Evolutionary conservation across 37 sponge, comb jelly and placozoan species (phyloP), one percentile per base, ranked within the genome.

Genomic region (Theonella swinhoei): DNA sequence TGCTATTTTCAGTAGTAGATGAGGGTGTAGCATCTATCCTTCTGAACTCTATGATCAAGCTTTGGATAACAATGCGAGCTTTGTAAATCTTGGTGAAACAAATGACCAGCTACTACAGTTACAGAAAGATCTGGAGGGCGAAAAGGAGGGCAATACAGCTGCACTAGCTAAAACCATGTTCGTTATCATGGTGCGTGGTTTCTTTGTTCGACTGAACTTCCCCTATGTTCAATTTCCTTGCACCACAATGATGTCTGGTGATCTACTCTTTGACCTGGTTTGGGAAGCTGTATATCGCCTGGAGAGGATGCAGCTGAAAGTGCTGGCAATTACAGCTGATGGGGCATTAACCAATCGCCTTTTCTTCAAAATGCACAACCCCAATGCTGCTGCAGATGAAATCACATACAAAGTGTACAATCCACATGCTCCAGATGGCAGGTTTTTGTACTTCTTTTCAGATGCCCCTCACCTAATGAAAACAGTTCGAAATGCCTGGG

Each of bases 391-490:
- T 26, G n/a, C 4, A 47, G 26, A 7, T 2, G 41, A 74, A 24
- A 22, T 22, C 0, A 39, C 69, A 24, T 34, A 88, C 47, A 88
- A 80, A 54, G 36, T 34, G 19, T 63, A 40, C 25, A 87, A 87
- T 37, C 69, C 81, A 23, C 75, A 42, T 67, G 66, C 82, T 54
- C 39, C 42, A 32, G 77, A 88, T 88, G 77, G 41, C 9, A 33
- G 77, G 4, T 64, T 30, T n/a, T 32, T 80, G n/a, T 88, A 65
- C 58, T 88, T 88, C 42, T 87, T 88, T 39, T 80, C 74, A 1
- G 76, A 79, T 29, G 70, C 88, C 32, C 88, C 82, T 36, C 88
- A 88, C 69, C 30, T 88, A 32, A 19, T 88, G n/a, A 88, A 88
- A 32, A 88, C 88, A 23, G 70, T 75, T 8, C 24, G 88, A 26